These are phyloP conservation scores for Hyles euphorbiae DNA, from an alignment of 1,140 invertebrate species.

Conservation along the genomic window DNA sequence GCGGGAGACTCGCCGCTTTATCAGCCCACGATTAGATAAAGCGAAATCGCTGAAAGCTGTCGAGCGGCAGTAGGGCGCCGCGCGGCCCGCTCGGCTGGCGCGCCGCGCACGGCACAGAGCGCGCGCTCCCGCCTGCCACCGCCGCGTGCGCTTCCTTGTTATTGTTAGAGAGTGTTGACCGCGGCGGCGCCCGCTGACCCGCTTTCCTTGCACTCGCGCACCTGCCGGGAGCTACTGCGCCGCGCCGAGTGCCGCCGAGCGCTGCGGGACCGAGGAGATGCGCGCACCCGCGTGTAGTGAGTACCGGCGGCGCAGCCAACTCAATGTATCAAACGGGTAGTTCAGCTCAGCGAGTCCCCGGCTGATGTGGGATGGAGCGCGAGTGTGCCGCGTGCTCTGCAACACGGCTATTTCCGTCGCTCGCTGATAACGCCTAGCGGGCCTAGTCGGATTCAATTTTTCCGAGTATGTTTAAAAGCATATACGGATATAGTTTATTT, in stretches of 20 bases:
- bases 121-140: conserved; percentile 21
- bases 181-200: conserved; percentile 15
- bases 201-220: conserved; percentile 4
- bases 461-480: too few species aligned
- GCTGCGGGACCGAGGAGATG: too few species aligned
- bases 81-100: conserved; percentile 24
- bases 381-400: too few species aligned
- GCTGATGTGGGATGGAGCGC: too few species aligned
- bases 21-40: conserved; percentile 59
- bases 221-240: conserved; percentile 1
- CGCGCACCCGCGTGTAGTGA: too few species aligned
- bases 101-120: conserved; percentile 25
- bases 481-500: too few species aligned
- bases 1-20: conserved; percentile 39
- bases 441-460: too few species aligned
- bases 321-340: too few species aligned
- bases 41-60: conserved; percentile 44
- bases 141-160: conserved; percentile 43
- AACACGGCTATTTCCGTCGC: background rate
- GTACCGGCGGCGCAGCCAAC: too few species aligned
- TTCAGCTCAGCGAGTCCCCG: too few species aligned
- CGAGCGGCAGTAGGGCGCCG: conserved; percentile 33
- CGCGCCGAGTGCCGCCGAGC: too few species aligned
- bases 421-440: background rate
- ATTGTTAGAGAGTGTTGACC: conserved; percentile 54